Evolutionary conservation across 2,888 invertebrate species (phyloP), one percentile per base, ranked within the genome.

Genomic region (Lissonota sp.): DNA sequence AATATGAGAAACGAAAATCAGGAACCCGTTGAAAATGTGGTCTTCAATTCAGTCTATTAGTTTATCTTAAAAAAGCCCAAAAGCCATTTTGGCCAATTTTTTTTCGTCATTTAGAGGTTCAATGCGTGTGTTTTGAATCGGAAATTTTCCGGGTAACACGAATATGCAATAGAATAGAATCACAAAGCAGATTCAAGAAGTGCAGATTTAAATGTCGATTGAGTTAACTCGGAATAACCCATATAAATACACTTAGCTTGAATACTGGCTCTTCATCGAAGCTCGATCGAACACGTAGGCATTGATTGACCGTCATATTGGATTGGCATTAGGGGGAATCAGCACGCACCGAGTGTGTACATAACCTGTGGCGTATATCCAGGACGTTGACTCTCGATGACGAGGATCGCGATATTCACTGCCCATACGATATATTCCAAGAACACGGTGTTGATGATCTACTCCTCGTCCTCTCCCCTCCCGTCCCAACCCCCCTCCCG

Each of bases 271-370:
- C 75, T 67, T 53, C 81, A 55, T 75, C 74, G 70, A 64, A 71
- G 63, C 71, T 82, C 44, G 67, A 26, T 42, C 66, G 67, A 74
- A 79, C 78, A 79, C 71, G 67, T 71, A 79, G 26, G 71, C 81
- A 75, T 82, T 79, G 78, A 82, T 82, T 82, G 81, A 78, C 81
- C 78, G 78, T 81, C 81, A 81, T 82, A 82, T 82, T 82, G 81
- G 75, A 82, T 82, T 79, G 81, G 81, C 81, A 79, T 82, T 82
- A 82, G 67, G 60, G 64, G 71, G 73, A 63, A 69, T 73, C 71
- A 67, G 44, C 60, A 78, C 71, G 77, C 63, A 66, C 64, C 57
- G 39, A 77, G 77, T 60, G 60, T 77, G 70, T 67, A 81, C 74
- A 60, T 53, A 58, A 71, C 46, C 49, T 26, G n/a, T 53, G 10